Evolutionary conservation across 2,888 invertebrate genomes (phyloP).

Genomic region (Helobdella robusta): DNA sequence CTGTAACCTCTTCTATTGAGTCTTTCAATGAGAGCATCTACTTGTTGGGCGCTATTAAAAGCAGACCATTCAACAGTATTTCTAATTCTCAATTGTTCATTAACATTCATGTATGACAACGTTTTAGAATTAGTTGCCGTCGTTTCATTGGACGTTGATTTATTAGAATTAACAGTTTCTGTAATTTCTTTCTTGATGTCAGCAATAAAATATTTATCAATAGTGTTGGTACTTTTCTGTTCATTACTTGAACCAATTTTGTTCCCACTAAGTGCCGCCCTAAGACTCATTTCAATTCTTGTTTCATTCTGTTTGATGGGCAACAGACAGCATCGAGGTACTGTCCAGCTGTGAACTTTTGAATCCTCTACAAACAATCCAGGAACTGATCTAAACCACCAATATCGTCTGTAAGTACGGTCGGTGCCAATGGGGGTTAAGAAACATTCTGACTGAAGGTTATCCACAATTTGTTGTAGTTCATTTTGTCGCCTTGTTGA

Average conservation of each 20-base stretch:
- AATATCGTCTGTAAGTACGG: slow-evolving; percentile 74
- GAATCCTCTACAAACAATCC: slow-evolving; percentile 67
- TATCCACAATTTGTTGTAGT: slow-evolving; percentile 38
- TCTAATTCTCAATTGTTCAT: slow-evolving; percentile 27
- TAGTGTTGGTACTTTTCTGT: too few species aligned
- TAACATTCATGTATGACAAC: slow-evolving; percentile 14
- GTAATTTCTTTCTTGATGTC: neutral
- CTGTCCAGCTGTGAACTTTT: slow-evolving; percentile 48
- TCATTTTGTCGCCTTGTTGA: slow-evolving; percentile 33
- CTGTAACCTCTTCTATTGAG: slow-evolving; percentile 74
- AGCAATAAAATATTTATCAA: neutral
- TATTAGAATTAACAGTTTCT: neutral
- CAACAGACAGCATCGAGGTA: slow-evolving; percentile 36
- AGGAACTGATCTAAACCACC: slow-evolving; percentile 67
- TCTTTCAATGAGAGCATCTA: slow-evolving; percentile 62
- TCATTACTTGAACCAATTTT: too few species aligned
- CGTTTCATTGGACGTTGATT: too few species aligned
- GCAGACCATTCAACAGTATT: slow-evolving; percentile 27
- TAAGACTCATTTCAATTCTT: neutral
- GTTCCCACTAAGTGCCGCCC: too few species aligned
- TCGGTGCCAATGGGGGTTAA: slow-evolving; percentile 62
- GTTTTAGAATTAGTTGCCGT: neutral
- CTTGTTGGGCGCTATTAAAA: slow-evolving; percentile 52
- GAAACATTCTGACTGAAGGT: slow-evolving; percentile 41
- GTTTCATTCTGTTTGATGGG: slow-evolving; percentile 31